Percentiles rank a stretch among this genome's conserved stretches.
phyloP scores from a whole-genome alignment of 2,888 invertebrate species.

The Tuberolachnus salignus region DNA sequence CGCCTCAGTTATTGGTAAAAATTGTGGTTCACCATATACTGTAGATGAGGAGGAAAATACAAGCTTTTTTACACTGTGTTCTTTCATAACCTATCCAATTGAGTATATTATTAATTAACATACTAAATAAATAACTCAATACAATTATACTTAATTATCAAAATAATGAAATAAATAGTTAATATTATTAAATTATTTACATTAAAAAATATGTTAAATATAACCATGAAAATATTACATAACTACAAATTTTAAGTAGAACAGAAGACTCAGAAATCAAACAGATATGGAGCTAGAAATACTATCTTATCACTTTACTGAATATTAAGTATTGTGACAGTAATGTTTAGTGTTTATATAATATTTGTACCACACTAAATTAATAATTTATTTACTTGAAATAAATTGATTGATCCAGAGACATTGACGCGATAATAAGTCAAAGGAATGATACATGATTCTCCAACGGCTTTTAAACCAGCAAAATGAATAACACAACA shows the following conservation, averaged over 20 bases:
- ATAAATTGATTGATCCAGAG: slow-evolving; percentile 80
- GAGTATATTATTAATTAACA: neutral
- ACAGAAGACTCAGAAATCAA: too few species aligned
- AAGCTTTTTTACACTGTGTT: slow-evolving; percentile 74
- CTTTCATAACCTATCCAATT: slow-evolving; percentile 74
- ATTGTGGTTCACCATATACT: slow-evolving; percentile 87
- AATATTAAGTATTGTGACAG: too few species aligned
- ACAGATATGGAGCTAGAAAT: too few species aligned
- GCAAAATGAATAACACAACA: slow-evolving; percentile 93
- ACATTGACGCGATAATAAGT: slow-evolving; percentile 90
- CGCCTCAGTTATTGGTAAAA: slow-evolving; percentile 82
- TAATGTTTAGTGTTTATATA: too few species aligned
- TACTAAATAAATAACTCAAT: neutral
- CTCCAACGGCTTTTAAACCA: slow-evolving; percentile 92
- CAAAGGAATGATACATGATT: slow-evolving; percentile 85
- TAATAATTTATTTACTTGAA: slow-evolving; percentile 71
- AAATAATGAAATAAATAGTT: neutral
- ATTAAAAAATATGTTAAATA: neutral
- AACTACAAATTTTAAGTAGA: too few species aligned
- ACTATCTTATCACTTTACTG: too few species aligned
- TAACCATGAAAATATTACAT: too few species aligned
- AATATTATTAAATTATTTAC: neutral
- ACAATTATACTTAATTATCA: neutral
- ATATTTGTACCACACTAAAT: too few species aligned
- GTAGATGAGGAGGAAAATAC: slow-evolving; percentile 92